Evolutionary conservation across 2,888 invertebrate species (phyloP).

Genomic region (Xanthorhoe spadicearia): DNA sequence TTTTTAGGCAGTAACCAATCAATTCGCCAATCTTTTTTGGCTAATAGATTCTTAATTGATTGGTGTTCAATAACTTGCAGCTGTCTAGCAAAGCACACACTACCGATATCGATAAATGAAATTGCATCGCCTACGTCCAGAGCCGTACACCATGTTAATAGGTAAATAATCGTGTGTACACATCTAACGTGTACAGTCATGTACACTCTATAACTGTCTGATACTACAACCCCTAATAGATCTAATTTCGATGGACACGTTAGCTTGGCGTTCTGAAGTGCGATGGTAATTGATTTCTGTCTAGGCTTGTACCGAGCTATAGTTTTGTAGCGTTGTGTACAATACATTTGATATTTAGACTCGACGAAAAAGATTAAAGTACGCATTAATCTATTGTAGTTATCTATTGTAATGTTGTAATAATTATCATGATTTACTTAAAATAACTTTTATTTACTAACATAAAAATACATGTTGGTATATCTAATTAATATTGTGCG

Average conservation of each 20-base stretch:
- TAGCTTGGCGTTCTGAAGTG: conserved; percentile 38
- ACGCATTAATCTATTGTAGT: not conserved
- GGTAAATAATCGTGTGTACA: conserved; percentile 71
- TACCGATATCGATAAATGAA: conserved; percentile 68
- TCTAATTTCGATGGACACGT: conserved; percentile 46
- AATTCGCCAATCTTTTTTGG: conserved; percentile 12
- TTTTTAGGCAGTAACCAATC: no score
- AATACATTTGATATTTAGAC: not conserved
- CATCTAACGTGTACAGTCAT: conserved; percentile 38
- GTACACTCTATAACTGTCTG: conserved; percentile 20
- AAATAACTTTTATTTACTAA: no score
- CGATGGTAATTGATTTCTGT: conserved; percentile 44
- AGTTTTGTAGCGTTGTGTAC: conserved; percentile 4
- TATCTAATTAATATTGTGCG: no score
- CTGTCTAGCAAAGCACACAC: conserved; percentile 39
- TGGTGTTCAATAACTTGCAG: conserved; percentile 11
- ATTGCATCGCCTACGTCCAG: conserved; percentile 64
- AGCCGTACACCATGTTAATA: conserved; percentile 64
- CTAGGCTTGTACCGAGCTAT: conserved; percentile 23
- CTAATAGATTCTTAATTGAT: not conserved
- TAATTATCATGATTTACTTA: no score
- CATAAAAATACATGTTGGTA: no score
- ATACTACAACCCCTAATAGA: conserved; percentile 44
- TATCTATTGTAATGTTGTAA: no score
- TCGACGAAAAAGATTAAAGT: not conserved